Evolutionary conservation across 30 jellyfish, hydroid and myxozoan species (phyloP), one percentile per base, ranked within the genome.

Genomic region (Aurelia aurita): DNA sequence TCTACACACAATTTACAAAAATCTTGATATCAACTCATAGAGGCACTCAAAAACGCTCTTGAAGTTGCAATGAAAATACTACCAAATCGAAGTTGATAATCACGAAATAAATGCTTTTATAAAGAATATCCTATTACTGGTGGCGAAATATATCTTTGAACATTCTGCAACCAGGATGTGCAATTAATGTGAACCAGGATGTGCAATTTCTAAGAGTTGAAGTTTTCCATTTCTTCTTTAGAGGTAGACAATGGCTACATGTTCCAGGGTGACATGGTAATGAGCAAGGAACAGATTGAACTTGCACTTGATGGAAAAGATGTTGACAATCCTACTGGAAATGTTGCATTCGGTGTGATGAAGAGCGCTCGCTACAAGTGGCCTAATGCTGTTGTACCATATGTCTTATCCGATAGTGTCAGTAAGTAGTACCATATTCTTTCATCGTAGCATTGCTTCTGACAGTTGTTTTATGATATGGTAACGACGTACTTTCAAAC

Each of bases 201-300:
- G 76, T 6, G 39, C 25, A 23, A 25, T n/a, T 75, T 31, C 14
- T 28, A 21, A 47, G 21, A 19, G 3, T 14, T 45, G 87, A 21
- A 18, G 53, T 14, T 11, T 7, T 39, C 51, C 51, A 5, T 45
- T 45, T 15, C 22, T 60, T 80, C 31, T 49, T 10, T 21, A 86
- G 97, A 65, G 85, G 89, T 19, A 16, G 97, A 67, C 63, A 77
- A 80, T 80, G 97, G 97, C 51, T 87, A 46, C 55, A 58, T 93
- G 11, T 93, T 93, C 72, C 94, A 93, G 79, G 98, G 98, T 20
- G 98, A 93, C 70, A 93, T 93, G 98, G 85, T 93, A 5, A 76
- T 93, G 93, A 11, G 83, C 45, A 82, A 88, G 55, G 91, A 88
- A 20, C 57, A 77, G 44, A 88, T 93, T 47, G 90, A 87, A 34